Evolutionary conservation across 2,888 invertebrate genomes (phyloP).

Genomic region (Mesodorylaimus sp.): DNA sequence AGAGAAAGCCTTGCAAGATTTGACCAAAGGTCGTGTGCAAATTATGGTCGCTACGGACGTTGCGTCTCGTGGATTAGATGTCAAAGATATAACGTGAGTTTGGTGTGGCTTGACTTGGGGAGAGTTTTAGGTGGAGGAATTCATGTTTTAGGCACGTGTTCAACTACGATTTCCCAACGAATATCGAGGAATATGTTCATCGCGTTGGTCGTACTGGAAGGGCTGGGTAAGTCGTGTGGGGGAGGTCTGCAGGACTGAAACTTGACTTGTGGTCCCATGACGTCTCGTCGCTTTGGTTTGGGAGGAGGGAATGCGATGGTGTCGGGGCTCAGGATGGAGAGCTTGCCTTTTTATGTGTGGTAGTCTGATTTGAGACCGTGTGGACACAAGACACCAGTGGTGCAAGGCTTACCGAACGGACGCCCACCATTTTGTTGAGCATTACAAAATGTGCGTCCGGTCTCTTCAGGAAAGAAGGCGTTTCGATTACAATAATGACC

Average conservation of each 20-base stretch:
- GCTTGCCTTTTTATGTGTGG: too few relatives aligned
- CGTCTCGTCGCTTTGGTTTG: too few relatives aligned
- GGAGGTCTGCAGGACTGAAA: too few relatives aligned
- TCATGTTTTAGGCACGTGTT: constrained; percentile 50
- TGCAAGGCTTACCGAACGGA: too few relatives aligned
- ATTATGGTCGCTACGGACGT: constrained; percentile 86
- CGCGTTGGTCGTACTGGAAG: constrained; percentile 85
- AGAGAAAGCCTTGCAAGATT: constrained; percentile 55
- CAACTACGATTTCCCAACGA: constrained; percentile 77
- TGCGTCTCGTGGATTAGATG: constrained; percentile 79
- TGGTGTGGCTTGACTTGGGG: neutral
- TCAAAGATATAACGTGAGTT: constrained; percentile 33
- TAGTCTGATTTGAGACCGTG: too few relatives aligned
- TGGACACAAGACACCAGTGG: too few relatives aligned
- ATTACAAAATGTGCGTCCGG: too few relatives aligned
- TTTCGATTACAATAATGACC: constrained; percentile 61
- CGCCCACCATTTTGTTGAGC: too few relatives aligned
- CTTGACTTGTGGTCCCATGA: too few relatives aligned
- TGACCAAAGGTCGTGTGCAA: constrained; percentile 54
- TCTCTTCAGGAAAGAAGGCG: constrained; percentile 44
- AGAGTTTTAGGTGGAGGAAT: too few relatives aligned
- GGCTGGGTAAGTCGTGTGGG: constrained; percentile 54
- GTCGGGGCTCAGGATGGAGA: too few relatives aligned
- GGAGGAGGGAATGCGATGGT: too few relatives aligned
- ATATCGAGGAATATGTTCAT: constrained; percentile 88